phyloP scores from a whole-genome alignment of 1,140 invertebrate genomes.

The Lithobius niger region DNA sequence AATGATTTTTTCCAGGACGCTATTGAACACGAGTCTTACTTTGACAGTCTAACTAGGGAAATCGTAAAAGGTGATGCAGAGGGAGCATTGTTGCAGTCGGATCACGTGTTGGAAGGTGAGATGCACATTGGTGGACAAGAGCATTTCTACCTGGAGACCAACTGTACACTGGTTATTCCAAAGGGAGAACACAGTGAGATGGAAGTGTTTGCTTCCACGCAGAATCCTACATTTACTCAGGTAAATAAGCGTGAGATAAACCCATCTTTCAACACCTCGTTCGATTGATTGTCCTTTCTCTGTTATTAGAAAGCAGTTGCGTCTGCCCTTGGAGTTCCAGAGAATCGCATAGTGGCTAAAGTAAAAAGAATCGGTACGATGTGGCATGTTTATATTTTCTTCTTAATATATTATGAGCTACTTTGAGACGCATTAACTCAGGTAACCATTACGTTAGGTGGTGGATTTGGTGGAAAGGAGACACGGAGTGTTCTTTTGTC shows the following conservation, averaged over 20 bases:
- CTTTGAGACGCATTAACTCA: not conserved
- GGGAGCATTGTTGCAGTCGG: slow-evolving; percentile 45
- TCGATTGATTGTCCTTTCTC: too few species aligned
- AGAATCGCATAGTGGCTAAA: slow-evolving; percentile 57
- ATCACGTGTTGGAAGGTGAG: slow-evolving; percentile 53
- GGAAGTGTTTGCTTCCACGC: slow-evolving; percentile 67
- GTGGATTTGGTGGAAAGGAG: slow-evolving; percentile 94
- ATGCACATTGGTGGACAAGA: slow-evolving; percentile 79
- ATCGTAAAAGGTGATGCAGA: slow-evolving; percentile 57
- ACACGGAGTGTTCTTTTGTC: slow-evolving; percentile 44
- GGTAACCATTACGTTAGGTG: slow-evolving; percentile 40
- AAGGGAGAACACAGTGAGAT: slow-evolving; percentile 67
- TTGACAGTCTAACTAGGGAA: too few species aligned
- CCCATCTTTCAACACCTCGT: not conserved
- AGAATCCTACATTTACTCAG: slow-evolving; percentile 61
- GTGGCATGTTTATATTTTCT: not conserved
- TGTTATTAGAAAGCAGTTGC: slow-evolving; percentile 52
- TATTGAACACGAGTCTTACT: too few species aligned
- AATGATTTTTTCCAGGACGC: too few species aligned
- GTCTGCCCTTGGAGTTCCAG: slow-evolving; percentile 54
- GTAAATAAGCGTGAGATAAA: too few species aligned
- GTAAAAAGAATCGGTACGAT: slow-evolving; percentile 47
- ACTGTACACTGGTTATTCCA: slow-evolving; percentile 56
- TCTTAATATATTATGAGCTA: not conserved
- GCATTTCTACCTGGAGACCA: slow-evolving; percentile 92